phyloP scores from a whole-genome alignment of 2,797 vertebrate species.

The Paedocypris micromegethes region DNA sequence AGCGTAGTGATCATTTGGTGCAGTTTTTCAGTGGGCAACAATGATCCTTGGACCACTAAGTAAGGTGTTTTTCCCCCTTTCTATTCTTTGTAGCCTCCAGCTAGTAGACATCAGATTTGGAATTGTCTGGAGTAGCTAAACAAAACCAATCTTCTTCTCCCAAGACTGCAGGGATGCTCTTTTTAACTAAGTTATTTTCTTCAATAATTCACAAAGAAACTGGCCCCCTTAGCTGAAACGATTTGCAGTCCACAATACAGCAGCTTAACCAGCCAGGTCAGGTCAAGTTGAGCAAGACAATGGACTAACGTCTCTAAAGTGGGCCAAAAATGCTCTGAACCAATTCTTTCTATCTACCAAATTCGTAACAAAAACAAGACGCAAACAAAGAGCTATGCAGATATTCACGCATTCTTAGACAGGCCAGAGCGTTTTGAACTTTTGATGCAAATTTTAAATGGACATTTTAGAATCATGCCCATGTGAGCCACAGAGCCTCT shows the following conservation, averaged over 20 bases:
- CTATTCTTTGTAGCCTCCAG: slow-evolving; percentile 54
- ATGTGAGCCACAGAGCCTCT: too few relatives aligned
- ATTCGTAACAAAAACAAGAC: slow-evolving; percentile 63
- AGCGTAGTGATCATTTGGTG: slow-evolving; percentile 47
- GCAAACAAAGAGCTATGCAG: slow-evolving; percentile 69
- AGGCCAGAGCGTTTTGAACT: slow-evolving; percentile 28
- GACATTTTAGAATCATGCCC: slow-evolving; percentile 13
- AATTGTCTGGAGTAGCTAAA: slow-evolving; percentile 58
- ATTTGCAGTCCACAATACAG: slow-evolving; percentile 78
- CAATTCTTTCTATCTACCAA: slow-evolving; percentile 44
- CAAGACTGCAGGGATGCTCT: slow-evolving; percentile 68
- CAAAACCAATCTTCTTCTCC: slow-evolving; percentile 70
- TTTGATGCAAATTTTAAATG: slow-evolving; percentile 15
- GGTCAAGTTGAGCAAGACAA: slow-evolving; percentile 82
- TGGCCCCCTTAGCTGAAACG: slow-evolving; percentile 73
- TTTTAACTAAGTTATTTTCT: slow-evolving; percentile 71
- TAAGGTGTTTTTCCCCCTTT: slow-evolving; percentile 43
- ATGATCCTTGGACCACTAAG: slow-evolving; percentile 44
- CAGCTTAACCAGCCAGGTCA: slow-evolving; percentile 83
- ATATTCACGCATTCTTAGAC: slow-evolving; percentile 61
- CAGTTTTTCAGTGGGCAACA: slow-evolving; percentile 46
- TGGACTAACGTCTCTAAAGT: slow-evolving; percentile 72
- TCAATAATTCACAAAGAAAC: slow-evolving; percentile 68
- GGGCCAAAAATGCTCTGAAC: slow-evolving; percentile 54
- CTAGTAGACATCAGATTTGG: slow-evolving; percentile 62